phyloP scores from a whole-genome alignment of 1,140 invertebrate genomes.

The Arctopsyche grandis region DNA sequence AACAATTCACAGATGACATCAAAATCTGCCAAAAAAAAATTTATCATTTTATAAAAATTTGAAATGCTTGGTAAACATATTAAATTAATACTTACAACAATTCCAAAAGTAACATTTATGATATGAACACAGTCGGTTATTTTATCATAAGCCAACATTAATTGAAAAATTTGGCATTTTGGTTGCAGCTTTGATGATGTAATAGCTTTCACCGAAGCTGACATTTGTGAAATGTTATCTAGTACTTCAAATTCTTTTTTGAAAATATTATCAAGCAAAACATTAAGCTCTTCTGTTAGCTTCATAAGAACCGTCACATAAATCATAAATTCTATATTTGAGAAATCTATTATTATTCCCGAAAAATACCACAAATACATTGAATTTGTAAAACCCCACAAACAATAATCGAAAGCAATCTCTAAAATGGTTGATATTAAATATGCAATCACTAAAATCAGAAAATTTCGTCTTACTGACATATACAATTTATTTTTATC shows the following conservation, averaged over 20 bases:
- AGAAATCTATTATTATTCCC: background rate
- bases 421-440: too few relatives aligned
- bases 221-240: too few relatives aligned
- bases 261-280: background rate
- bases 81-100: constrained; percentile 10
- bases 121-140: constrained; percentile 13
- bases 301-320: background rate
- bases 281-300: background rate
- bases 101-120: constrained; percentile 10
- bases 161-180: background rate
- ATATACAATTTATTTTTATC: too few relatives aligned
- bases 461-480: too few relatives aligned
- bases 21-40: background rate
- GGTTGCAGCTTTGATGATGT: too few relatives aligned
- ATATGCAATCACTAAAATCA: too few relatives aligned
- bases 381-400: too few relatives aligned
- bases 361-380: background rate
- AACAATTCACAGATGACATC: background rate
- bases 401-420: too few relatives aligned
- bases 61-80: too few relatives aligned
- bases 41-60: background rate
- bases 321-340: background rate
- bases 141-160: constrained; percentile 30
- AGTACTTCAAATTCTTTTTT: too few relatives aligned
- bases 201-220: too few relatives aligned